Evolutionary conservation across 1,140 invertebrate species (phyloP).

Genomic region (Solen grandis): DNA sequence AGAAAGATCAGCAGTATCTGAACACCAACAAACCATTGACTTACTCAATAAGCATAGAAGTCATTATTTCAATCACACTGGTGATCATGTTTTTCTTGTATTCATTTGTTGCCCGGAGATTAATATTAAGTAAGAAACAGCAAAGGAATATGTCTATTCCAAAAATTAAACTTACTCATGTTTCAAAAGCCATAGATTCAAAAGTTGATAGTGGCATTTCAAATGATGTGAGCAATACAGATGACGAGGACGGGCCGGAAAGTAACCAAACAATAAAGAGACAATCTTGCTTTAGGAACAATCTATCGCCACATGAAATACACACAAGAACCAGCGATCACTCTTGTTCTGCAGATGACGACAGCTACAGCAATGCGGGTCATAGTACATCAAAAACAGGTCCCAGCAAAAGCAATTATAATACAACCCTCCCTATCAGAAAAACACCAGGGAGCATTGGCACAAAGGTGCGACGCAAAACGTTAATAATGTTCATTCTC

Average conservation of each 20-base stretch:
- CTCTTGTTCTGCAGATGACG: background rate
- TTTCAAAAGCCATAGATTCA: background rate
- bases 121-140: background rate
- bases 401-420: background rate
- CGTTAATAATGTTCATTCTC: slow-evolving; percentile 30
- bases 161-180: background rate
- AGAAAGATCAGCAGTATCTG: slow-evolving; percentile 17
- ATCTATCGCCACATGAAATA: background rate
- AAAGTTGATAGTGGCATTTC: background rate
- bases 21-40: background rate
- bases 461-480: background rate
- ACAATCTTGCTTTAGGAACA: background rate
- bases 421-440: background rate
- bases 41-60: slow-evolving; percentile 2
- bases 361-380: background rate
- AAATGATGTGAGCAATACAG: background rate
- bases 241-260: background rate
- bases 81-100: slow-evolving; percentile 27
- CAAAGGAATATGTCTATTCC: background rate
- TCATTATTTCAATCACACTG: slow-evolving; percentile 7
- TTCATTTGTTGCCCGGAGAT: background rate
- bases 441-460: background rate
- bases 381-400: too few species aligned
- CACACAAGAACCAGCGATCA: background rate
- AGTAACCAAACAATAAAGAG: background rate